Evolutionary conservation across 2,113 vertebrate genomes (phyloP).

Genomic region (Saguinus imperator): DNA sequence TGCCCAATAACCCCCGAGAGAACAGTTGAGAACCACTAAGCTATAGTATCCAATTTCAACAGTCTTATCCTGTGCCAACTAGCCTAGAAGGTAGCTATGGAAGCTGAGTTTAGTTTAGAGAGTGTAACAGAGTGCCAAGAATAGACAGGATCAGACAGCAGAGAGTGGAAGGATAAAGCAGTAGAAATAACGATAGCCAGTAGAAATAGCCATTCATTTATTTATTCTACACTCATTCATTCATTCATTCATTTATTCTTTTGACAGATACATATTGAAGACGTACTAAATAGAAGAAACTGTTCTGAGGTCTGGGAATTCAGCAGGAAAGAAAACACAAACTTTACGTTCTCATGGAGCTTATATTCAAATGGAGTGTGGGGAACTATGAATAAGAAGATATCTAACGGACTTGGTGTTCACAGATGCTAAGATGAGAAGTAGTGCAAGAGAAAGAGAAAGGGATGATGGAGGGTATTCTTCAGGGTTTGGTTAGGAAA

Average conservation of each 20-base stretch:
- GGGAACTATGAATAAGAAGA: not conserved
- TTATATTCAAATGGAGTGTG: not conserved
- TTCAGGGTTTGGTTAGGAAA: not conserved
- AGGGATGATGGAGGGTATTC: not conserved
- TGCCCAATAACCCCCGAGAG: not conserved
- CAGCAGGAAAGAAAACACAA: not conserved
- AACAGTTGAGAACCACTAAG: not conserved
- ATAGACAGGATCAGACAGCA: not conserved
- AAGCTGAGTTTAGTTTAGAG: not conserved
- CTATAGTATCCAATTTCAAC: not conserved
- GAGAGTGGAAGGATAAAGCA: not conserved
- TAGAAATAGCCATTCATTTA: not conserved
- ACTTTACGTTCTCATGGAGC: not conserved
- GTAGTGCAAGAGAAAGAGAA: not conserved
- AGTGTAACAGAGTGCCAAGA: not conserved
- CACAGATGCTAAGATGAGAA: not conserved
- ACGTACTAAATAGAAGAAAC: not conserved
- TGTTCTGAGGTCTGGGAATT: not conserved
- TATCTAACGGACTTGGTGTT: not conserved
- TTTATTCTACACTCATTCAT: not conserved
- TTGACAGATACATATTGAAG: not conserved
- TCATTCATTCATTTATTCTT: not conserved
- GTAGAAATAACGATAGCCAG: accelerated
- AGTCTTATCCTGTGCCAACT: not conserved
- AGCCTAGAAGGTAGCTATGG: not conserved